Base-by-base conservation (phyloP, 1,140 invertebrate species). In the Drosophila varians region DNA sequence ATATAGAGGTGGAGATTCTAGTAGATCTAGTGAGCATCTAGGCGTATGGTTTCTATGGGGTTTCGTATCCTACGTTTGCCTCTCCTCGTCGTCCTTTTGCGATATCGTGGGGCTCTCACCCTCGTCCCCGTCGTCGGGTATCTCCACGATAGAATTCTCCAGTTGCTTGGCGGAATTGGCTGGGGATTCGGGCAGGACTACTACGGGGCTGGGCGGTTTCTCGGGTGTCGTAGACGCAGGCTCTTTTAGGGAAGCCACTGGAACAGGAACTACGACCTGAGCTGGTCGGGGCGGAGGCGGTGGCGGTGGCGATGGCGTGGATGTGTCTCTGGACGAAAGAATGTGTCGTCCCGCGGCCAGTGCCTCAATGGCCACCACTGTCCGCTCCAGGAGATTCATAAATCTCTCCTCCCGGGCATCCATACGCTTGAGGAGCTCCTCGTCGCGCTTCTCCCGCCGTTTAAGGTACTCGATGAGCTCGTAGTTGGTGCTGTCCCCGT, bases 401-500 rank as follows among this genome's bases (percentile, higher is more conserved):
- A 91, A 46, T 4, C 90, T 76, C 47, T 91, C 90, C 48, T 91
- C 90, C 0, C 90, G 87, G 5, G 88, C 90, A 64, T 91, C 90
- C 90, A 91, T 91, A 0, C 90, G 80, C 43, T 80, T 79, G 14
- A 91, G 74, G 14, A 91, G 55, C 57, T 91, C 87, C 23, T 91
- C 90, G 52, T 91, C 90, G 0, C 90, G 75, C 12, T 90, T 90
- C 49, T 91, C 90, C 1, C 90, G 77, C 4, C 90, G 58, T 61
- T 91, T 91, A 11, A 91, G 71, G 69, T 91, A 91, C 68, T 91
- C 90, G 14, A 91, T 91, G 4, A 91, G 64, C 62, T 91, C 90
- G 38, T 91, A 91, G 46, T 91, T 91, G 40, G 90, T 91, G 51
- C 90, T 91, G n/a, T 91, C 90, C 23, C 86, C 89, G 31, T 87